Evolutionary conservation across 1,140 invertebrate species (phyloP).

Genomic region (Trichogramma pretiosum): DNA sequence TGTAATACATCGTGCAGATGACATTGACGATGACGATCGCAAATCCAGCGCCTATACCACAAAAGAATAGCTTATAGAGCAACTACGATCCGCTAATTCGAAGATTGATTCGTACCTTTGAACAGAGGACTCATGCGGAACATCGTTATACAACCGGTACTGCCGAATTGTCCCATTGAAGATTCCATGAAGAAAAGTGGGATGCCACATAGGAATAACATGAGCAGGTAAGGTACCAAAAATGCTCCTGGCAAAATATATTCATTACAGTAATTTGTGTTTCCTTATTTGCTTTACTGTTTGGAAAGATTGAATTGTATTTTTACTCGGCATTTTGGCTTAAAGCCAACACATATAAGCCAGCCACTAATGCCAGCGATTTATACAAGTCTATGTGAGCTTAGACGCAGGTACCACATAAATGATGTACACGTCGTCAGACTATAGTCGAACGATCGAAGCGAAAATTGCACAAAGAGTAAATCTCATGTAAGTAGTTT

Average conservation of each 20-base stretch:
- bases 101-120: conserved; percentile 61
- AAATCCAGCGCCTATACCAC: conserved; percentile 65
- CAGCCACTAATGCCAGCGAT: no score
- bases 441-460: no score
- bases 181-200: conserved; percentile 86
- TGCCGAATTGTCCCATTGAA: conserved; percentile 75
- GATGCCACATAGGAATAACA: conserved; percentile 70
- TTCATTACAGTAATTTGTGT: neutral
- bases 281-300: conserved; percentile 6
- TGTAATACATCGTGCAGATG: conserved; percentile 88
- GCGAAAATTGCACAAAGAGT: no score
- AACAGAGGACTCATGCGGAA: conserved; percentile 69
- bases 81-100: no score
- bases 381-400: no score
- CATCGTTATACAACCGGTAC: conserved; percentile 71
- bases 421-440: no score
- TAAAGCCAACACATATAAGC: no score
- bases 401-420: no score
- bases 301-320: no score
- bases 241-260: conserved; percentile 58
- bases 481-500: no score
- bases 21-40: conserved; percentile 78
- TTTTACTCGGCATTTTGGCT: no score
- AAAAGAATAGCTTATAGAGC: no score
- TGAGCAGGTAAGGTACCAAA: conserved; percentile 65